Percentiles rank a stretch among this genome's conserved stretches.
phyloP scores from a whole-genome alignment of 2,888 invertebrate species.

The Nomada ruficornis region DNA sequence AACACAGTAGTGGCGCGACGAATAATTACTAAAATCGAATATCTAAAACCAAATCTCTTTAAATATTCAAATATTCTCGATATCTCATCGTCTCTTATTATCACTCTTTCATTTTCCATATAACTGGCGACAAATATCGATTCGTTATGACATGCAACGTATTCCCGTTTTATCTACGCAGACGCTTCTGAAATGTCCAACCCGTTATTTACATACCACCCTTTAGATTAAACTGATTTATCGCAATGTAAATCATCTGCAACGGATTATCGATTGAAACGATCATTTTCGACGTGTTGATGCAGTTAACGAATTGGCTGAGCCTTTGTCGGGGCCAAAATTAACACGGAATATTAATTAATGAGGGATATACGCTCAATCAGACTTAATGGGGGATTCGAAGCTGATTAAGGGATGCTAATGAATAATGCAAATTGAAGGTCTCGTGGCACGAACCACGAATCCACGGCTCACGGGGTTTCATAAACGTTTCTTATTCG shows the following conservation, averaged over 20 bases:
- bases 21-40: no score
- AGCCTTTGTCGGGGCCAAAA: conserved; percentile 16
- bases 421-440: conserved; percentile 38
- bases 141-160: not conserved
- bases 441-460: conserved; percentile 8
- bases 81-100: not conserved
- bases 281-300: conserved; percentile 10
- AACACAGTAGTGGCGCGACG: no score
- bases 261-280: conserved; percentile 15
- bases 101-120: not conserved
- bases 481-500: not conserved
- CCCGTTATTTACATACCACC: not conserved
- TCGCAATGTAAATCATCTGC: not conserved
- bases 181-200: not conserved
- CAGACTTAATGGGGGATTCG: conserved; percentile 24
- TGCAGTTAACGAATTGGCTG: conserved; percentile 28
- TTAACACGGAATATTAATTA: conserved; percentile 40
- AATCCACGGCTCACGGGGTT: not conserved
- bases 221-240: not conserved
- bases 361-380: conserved; percentile 32
- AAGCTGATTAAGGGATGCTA: conserved; percentile 15
- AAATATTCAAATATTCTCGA: no score
- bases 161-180: not conserved
- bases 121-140: not conserved
- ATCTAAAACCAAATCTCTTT: no score